phyloP scores from a whole-genome alignment of 2,888 invertebrate species.

The Digitonthophagus gazella region DNA sequence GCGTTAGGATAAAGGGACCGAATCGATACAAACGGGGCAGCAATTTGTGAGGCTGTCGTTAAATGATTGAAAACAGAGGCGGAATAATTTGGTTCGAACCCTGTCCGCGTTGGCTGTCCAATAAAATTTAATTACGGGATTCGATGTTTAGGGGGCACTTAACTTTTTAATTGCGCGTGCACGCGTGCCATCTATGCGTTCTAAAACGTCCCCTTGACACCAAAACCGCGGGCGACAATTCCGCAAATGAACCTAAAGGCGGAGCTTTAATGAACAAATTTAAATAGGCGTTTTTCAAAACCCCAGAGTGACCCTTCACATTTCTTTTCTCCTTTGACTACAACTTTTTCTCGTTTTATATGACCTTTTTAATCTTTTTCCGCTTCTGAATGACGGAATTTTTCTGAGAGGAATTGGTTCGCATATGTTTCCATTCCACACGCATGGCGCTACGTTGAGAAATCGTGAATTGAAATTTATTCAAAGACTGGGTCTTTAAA shows the following conservation, averaged over 20 bases:
- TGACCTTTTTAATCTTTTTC: not conserved
- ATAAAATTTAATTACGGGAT: conserved; percentile 17
- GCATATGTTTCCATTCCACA: too few relatives aligned
- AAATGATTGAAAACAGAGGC: conserved; percentile 15
- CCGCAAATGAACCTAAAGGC: conserved; percentile 3
- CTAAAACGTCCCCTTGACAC: not conserved
- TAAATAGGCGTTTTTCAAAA: not conserved
- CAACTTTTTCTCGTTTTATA: not conserved
- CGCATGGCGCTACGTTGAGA: not conserved
- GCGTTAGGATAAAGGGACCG: not conserved
- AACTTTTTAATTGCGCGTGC: conserved; percentile 13
- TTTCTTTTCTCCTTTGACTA: not conserved
- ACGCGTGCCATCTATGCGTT: not conserved
- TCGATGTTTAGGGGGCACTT: conserved; percentile 16
- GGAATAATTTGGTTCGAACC: conserved; percentile 7
- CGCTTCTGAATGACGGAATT: not conserved
- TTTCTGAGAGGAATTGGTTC: not conserved
- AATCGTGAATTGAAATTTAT: not conserved
- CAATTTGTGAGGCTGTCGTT: conserved; percentile 16
- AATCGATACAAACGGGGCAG: conserved; percentile 4
- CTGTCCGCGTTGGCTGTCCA: conserved; percentile 6
- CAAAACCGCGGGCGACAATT: not conserved
- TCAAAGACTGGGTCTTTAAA: not conserved
- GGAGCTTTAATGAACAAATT: not conserved
- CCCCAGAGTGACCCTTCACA: not conserved